Evolutionary conservation across 1,140 invertebrate species (phyloP), one percentile per base, ranked within the genome.

Genomic region (Carposina sasakii): DNA sequence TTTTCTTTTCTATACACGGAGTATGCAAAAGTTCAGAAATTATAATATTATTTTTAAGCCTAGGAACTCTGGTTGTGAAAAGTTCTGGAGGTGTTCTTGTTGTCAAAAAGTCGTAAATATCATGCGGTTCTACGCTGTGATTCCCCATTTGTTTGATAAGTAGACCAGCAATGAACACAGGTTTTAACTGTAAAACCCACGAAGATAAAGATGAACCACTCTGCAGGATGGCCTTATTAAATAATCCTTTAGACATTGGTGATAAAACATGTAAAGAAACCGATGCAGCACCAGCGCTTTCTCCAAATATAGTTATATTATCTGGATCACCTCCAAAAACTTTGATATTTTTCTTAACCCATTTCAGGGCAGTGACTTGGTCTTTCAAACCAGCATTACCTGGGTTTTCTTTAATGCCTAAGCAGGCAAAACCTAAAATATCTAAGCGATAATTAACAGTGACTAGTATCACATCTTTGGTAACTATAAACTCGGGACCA

Each of bases 401-500:
- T 3, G 83, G 79, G 1, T 73, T 67, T 43, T 76, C 74, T 48
- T 75, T 62, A 3, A 81, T 85, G 19, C 71, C 52, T 17, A 85
- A 67, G 55, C 81, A 84, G 0, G 71, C 51, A 23, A 85, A 86
- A 12, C 85, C 85, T 41, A 88, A 76, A 21, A 87, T 76, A 20
- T 92, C 92, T 5, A 94, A 76, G 50, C 93, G 87, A 70, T 95
- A 95, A 63, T 94, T 93, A 30, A 94, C 82, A 2, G 91, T 92
- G 1, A 95, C 91, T 1, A 95, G 81, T 15, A 94, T 87, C 6
- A 93, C 76, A 39, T 87, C 87, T 60, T 91, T 88, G 4, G 83
- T 68, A 40, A 90, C 81, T 6, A 91, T 71, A 57, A 87, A 85
- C 30, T 85, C 71, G 0, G 89, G 87, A 10, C 87, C 86, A 42